Evolutionary conservation across 2,888 invertebrate genomes (phyloP), one percentile per base, ranked within the genome.

Genomic region (Pandemis heparana): DNA sequence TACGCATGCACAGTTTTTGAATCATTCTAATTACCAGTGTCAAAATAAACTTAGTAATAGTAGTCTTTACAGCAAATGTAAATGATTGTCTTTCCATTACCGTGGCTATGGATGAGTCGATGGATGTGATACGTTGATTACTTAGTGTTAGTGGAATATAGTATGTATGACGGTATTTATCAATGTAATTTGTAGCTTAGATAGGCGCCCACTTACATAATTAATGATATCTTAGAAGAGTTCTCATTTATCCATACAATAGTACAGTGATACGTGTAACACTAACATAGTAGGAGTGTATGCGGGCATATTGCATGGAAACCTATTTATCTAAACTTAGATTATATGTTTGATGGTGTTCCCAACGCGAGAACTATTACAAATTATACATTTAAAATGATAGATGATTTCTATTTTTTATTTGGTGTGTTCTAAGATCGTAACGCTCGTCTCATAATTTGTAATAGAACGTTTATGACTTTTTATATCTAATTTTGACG

Each of bases 71-170:
- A 71, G 64, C 41, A 6, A 51, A 69, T 74, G 74, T 74, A 74
- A 48, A 70, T 74, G 64, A 74, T 61, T 60, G 74, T 73, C 60
- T 74, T 74, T 75, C 74, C 74, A 75, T 69, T 70, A 69, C 51
- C 85, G 83, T 86, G 90, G 90, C 90, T 92, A 89, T 89, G 87
- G 85, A 87, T 88, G 80, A 88, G 85, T 89, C 85, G 85, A 84
- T 91, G 89, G 88, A 92, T 93, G 94, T 94, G 94, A 94, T 93
- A 94, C 86, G 89, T 90, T 90, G 91, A 90, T 89, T 85, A 85
- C 83, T 77, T 91, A 92, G 87, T 80, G 74, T 79, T 91, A 92
- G 89, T 86, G 82, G 86, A 86, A 83, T 86, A 83, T 90, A 91
- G 89, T 80, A 80, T 83, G 82, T 91, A 92, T 86, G 91, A 85